Percentiles rank a stretch among this genome's conserved stretches.
These are phyloP conservation scores for Andrena dorsata DNA, from an alignment of 2,888 invertebrate genomes.

Conservation along the genomic window DNA sequence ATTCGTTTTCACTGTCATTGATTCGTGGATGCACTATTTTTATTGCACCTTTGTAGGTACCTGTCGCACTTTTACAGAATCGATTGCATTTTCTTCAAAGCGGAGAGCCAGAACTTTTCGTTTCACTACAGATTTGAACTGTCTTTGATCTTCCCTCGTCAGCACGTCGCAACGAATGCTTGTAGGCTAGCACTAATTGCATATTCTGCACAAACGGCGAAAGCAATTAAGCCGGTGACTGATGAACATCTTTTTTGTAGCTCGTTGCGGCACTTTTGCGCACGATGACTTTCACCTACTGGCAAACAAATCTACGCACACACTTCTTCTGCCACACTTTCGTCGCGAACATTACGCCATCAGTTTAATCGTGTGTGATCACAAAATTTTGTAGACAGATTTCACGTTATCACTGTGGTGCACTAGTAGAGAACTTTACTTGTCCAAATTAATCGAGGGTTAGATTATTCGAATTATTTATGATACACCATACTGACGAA, in stretches of 20 bases:
- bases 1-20: conserved; percentile 16
- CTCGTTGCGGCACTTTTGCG: not conserved
- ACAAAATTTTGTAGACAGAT: too few relatives aligned
- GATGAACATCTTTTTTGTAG: not conserved
- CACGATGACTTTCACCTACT: too few relatives aligned
- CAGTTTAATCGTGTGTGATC: too few relatives aligned
- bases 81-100: conserved; percentile 14
- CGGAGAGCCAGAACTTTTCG: not conserved
- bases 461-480: too few relatives aligned
- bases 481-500: too few relatives aligned
- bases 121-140: not conserved
- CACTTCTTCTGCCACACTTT: not conserved
- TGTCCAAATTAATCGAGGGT: too few relatives aligned
- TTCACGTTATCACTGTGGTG: too few relatives aligned
- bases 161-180: not conserved
- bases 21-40: conserved; percentile 31
- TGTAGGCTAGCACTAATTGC: conserved; percentile 15
- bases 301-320: not conserved
- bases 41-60: not conserved
- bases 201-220: not conserved
- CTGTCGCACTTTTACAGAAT: not conserved
- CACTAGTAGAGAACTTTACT: too few relatives aligned
- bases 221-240: not conserved
- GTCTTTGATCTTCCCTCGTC: conserved; percentile 19
- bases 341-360: not conserved